These are phyloP conservation scores for Nomada goodeniana DNA, from an alignment of 2,888 invertebrate species.

Conservation along the genomic window DNA sequence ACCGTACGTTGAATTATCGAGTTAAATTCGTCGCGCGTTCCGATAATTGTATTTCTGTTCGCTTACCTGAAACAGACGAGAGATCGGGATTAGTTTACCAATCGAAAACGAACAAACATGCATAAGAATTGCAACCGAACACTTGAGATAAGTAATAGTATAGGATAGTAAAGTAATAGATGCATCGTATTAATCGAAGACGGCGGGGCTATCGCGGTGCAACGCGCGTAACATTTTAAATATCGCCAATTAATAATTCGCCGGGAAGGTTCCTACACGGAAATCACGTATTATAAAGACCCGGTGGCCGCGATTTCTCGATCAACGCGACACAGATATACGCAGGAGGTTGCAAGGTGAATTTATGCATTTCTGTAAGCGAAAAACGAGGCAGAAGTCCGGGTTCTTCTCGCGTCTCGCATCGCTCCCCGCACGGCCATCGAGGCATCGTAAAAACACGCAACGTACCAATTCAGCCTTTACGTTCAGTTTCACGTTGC, in stretches of 20 bases:
- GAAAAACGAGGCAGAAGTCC: conserved; percentile 6
- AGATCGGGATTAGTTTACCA: neutral
- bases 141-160: too few species aligned
- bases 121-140: too few species aligned
- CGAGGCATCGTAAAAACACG: conserved; percentile 7
- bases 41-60: conserved; percentile 6
- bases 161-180: too few species aligned
- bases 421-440: conserved; percentile 29
- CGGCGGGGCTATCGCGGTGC: conserved; percentile 2
- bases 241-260: conserved; percentile 47
- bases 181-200: too few species aligned
- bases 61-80: conserved; percentile 48
- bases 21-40: neutral
- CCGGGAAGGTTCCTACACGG: conserved; percentile 36
- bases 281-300: too few species aligned
- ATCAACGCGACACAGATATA: conserved; percentile 13
- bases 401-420: conserved; percentile 24
- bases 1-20: conserved; percentile 31
- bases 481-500: conserved; percentile 50
- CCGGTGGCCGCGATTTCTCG: conserved; percentile 37
- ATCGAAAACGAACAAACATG: too few species aligned
- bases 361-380: conserved; percentile 11
- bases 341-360: neutral
- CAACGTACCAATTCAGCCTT: conserved; percentile 24
- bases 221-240: conserved; percentile 37